Evolutionary conservation across 2,888 invertebrate species (phyloP).

Genomic region (Oeneis ivallda): DNA sequence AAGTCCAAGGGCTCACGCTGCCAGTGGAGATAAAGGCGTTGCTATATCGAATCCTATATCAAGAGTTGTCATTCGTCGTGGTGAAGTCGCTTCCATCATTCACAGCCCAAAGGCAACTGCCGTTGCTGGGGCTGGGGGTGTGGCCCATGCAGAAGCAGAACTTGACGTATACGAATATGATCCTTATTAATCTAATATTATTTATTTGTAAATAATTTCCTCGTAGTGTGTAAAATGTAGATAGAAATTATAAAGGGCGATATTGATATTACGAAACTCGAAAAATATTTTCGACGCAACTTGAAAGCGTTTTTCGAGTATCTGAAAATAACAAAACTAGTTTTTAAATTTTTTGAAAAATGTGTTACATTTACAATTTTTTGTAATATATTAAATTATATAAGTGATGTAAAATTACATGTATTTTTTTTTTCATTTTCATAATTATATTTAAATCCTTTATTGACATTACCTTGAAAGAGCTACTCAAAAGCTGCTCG

Average conservation of each 20-base stretch:
- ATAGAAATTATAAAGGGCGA: not conserved
- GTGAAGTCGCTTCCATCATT: conserved; percentile 83
- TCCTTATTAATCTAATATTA: conserved; percentile 43
- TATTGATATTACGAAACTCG: conserved; percentile 37
- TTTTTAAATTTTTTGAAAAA: not conserved
- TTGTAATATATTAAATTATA: conserved; percentile 1
- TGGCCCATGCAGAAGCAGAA: conserved; percentile 88
- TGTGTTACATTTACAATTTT: conserved; percentile 2
- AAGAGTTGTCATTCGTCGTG: conserved; percentile 82
- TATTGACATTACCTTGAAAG: too few species aligned
- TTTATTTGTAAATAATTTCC: conserved; percentile 35
- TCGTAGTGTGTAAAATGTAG: not conserved
- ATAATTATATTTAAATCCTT: not conserved
- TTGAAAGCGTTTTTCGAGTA: conserved; percentile 65
- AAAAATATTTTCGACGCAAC: conserved; percentile 69
- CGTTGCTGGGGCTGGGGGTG: conserved; percentile 88
- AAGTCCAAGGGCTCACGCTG: conserved; percentile 85
- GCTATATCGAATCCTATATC: conserved; percentile 87
- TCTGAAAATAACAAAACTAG: not conserved
- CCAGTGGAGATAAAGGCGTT: conserved; percentile 84
- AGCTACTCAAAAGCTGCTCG: not conserved
- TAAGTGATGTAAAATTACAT: not conserved
- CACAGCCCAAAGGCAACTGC: conserved; percentile 87
- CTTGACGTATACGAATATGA: conserved; percentile 80
- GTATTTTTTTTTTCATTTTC: not conserved